Percentiles rank a stretch among this genome's conserved stretches.
phyloP scores from a whole-genome alignment of 2,113 vertebrate genomes.

The Mus pahari region DNA sequence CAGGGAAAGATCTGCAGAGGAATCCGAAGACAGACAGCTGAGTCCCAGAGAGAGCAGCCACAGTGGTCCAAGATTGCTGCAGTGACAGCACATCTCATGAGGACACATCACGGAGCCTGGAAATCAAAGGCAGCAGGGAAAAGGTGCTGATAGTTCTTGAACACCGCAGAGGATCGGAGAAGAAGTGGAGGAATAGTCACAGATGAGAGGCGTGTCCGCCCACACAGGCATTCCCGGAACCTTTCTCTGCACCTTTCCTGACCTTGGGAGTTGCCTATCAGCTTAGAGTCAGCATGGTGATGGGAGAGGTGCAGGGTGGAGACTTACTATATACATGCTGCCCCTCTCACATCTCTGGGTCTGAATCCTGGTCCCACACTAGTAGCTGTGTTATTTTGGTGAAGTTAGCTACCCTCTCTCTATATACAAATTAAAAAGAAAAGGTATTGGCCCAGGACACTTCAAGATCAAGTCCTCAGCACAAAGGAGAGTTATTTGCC shows the following conservation, averaged over 20 bases:
- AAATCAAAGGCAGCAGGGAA: neutral
- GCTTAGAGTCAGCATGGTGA: neutral
- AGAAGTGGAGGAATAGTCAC: neutral
- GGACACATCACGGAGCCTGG: neutral
- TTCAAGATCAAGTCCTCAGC: neutral
- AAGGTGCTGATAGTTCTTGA: neutral
- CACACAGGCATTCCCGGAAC: neutral
- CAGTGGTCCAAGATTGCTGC: neutral
- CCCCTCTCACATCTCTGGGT: neutral
- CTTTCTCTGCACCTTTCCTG: neutral
- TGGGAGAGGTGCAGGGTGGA: neutral
- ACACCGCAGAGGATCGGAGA: neutral
- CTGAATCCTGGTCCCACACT: neutral
- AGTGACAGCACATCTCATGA: too few relatives aligned
- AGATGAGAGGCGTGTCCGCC: neutral
- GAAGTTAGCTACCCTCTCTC: neutral
- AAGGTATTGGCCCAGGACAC: neutral
- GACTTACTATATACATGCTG: neutral
- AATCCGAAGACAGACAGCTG: neutral
- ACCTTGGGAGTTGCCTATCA: too few relatives aligned
- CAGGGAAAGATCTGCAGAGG: neutral
- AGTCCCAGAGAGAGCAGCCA: neutral
- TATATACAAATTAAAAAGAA: neutral
- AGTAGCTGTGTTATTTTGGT: neutral
- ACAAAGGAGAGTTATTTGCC: neutral